Evolutionary conservation across 2,888 invertebrate species (phyloP), one percentile per base, ranked within the genome.

Genomic region (Archaeoteleia sp.): DNA sequence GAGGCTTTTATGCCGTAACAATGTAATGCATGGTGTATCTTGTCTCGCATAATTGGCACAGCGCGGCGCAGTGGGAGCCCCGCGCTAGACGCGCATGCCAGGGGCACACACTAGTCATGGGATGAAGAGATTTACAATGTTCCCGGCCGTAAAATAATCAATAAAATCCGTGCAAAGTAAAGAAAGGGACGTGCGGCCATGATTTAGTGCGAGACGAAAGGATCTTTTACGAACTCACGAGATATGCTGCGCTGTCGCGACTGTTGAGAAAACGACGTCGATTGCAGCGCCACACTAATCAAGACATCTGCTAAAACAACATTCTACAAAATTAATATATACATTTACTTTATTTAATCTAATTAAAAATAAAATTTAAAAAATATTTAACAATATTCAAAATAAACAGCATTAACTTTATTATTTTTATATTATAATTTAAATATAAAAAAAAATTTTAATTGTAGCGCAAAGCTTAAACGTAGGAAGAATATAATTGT

Each of bases 81-180:
- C 29, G 34, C 69, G 45, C 67, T 63, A 63, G 69, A 71, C 49
- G 60, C 62, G 63, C 69, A 67, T 57, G 74, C 73, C 75, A 58
- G 73, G 74, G 77, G 75, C 73, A 74, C 70, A 71, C 75, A 67
- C 67, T 67, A 68, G 74, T 75, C 74, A 74, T 74, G 71, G 78
- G 75, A 82, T 83, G 79, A 82, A 82, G 82, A 84, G 83, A 84
- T 84, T 84, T 84, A 84, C 83, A 83, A 80, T 83, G 82, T 82
- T 82, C 81, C 74, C 74, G 80, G 78, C 78, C 81, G 78, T 84
- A 84, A 84, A 84, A 84, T 84, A 84, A 84, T 84, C 83, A 84
- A 84, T 84, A 84, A 84, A 84, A 84, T 84, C 79, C 76, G 74
- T 60, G 76, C 80, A 82, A 81, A 82, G 83, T 82, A 83, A 83